phyloP scores from a whole-genome alignment of 1,140 invertebrate species.

The Drosophila dunni region DNA sequence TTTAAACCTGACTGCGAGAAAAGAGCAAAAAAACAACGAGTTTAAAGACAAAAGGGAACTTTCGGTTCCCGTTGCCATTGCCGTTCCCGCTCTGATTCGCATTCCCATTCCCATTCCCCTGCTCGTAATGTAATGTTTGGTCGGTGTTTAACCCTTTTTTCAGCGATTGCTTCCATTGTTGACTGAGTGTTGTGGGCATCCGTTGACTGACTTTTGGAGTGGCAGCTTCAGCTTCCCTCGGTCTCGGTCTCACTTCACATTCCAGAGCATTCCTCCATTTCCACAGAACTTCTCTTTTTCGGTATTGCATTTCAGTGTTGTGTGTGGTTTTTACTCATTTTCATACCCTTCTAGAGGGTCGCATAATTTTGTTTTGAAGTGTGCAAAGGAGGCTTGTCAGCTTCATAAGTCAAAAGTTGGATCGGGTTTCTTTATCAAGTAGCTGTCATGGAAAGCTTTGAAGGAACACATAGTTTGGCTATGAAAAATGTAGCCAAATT shows the following conservation, averaged over 20 bases:
- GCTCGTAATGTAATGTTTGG: conserved; percentile 30
- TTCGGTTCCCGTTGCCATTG: not conserved
- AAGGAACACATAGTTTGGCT: too few species aligned
- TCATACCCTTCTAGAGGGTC: too few species aligned
- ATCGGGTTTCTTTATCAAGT: too few species aligned
- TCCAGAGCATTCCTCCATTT: conserved; percentile 20
- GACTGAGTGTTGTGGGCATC: conserved; percentile 25
- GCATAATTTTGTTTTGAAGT: too few species aligned
- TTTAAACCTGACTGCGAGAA: conserved; percentile 1
- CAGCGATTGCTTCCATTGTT: conserved; percentile 70
- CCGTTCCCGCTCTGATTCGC: too few species aligned
- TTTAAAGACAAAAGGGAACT: conserved; percentile 17
- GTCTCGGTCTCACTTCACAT: conserved; percentile 3
- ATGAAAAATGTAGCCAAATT: too few species aligned
- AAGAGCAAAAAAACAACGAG: conserved; percentile 21
- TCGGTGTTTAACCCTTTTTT: conserved; percentile 60
- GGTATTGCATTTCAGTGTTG: conserved; percentile 54
- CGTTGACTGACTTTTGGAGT: conserved; percentile 32
- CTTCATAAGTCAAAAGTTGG: too few species aligned
- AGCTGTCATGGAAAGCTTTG: too few species aligned
- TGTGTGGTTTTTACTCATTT: conserved; percentile 15
- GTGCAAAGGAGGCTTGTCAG: too few species aligned
- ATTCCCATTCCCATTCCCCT: too few species aligned
- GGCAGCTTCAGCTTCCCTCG: conserved; percentile 44
- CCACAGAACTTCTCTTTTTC: not conserved